These are phyloP conservation scores for Pentamera pediparva DNA, from an alignment of 53 echinoderm and acorn worm genomes.

Conservation along the genomic window DNA sequence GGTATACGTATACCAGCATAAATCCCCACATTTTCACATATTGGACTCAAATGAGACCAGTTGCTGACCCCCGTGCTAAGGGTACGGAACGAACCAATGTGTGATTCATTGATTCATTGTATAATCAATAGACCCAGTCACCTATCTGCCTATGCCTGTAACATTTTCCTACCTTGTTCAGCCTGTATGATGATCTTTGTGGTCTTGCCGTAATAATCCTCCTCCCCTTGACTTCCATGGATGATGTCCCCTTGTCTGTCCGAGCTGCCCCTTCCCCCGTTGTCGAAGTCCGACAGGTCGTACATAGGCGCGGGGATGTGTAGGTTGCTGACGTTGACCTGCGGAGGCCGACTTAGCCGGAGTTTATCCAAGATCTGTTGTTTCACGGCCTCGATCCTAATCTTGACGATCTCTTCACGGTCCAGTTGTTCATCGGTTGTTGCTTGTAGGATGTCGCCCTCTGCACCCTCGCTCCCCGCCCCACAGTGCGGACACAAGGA, in stretches of 20 bases:
- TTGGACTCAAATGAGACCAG: too few species aligned
- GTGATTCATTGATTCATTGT: too few species aligned
- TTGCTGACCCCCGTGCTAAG: too few species aligned
- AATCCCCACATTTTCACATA: too few species aligned
- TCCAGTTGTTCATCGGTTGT: background rate
- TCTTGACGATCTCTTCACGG: conserved; percentile 26
- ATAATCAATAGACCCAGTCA: too few species aligned
- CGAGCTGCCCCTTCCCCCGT: background rate
- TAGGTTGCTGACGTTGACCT: conserved; percentile 41
- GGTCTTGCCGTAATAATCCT: conserved; percentile 52
- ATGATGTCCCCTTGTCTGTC: conserved; percentile 10
- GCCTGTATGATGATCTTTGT: conserved; percentile 46
- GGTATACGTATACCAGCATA: too few species aligned
- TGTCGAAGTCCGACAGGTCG: conserved; percentile 24
- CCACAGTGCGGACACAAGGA: conserved; percentile 19
- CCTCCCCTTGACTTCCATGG: conserved; percentile 14
- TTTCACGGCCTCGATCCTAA: conserved; percentile 50
- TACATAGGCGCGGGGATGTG: conserved; percentile 40
- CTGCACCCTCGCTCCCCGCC: background rate
- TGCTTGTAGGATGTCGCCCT: background rate
- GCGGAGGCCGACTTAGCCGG: conserved; percentile 37
- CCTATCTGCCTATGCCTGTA: too few species aligned
- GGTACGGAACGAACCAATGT: too few species aligned
- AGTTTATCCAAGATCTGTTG: conserved; percentile 53
- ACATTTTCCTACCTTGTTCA: conserved; percentile 45